Evolutionary conservation across 2,797 vertebrate species (phyloP).

Genomic region (Staurois parvus): DNA sequence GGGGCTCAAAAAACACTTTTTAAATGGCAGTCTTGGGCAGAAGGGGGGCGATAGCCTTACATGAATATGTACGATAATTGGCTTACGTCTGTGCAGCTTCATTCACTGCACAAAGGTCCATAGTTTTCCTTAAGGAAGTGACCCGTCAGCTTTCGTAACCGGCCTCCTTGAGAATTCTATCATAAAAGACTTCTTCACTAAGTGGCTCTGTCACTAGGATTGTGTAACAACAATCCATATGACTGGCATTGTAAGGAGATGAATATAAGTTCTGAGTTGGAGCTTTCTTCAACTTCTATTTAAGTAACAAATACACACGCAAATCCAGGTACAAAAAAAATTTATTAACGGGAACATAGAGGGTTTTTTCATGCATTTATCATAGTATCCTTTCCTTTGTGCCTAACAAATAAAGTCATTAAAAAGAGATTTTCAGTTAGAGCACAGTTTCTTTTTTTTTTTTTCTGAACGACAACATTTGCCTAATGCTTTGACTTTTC

Average conservation of each 20-base stretch:
- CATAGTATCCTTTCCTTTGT: background rate
- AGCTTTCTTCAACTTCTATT: background rate
- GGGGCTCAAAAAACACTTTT: too few relatives aligned
- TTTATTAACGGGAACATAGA: background rate
- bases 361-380: background rate
- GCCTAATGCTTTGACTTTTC: background rate
- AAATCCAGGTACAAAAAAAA: background rate
- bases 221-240: constrained; percentile 5
- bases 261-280: background rate
- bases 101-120: background rate
- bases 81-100: background rate
- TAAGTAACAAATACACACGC: background rate
- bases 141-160: background rate
- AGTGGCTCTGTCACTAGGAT: background rate
- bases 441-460: background rate
- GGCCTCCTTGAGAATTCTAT: background rate
- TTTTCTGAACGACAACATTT: background rate
- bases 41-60: too few relatives aligned
- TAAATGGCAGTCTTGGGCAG: too few relatives aligned
- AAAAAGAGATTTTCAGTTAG: background rate
- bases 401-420: background rate
- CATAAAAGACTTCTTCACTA: background rate
- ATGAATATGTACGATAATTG: too few relatives aligned
- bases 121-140: background rate
- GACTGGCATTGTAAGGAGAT: background rate